phyloP scores from a whole-genome alignment of 2,113 vertebrate genomes.

The Bufo gargarizans region DNA sequence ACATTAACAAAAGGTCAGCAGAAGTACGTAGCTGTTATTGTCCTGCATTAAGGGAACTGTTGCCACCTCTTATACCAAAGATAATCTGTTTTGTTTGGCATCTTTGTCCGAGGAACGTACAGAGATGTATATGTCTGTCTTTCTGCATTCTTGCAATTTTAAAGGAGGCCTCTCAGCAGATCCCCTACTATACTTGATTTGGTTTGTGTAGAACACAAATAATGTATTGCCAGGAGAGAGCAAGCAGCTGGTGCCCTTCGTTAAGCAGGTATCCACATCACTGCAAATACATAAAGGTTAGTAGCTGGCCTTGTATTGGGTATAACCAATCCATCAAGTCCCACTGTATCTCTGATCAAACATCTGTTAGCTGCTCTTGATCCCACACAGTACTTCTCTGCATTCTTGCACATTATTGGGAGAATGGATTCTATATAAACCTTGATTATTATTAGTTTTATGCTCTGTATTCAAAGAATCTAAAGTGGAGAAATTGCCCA shows the following conservation, averaged over 20 bases:
- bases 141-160: background rate
- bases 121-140: background rate
- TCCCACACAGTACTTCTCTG: too few species aligned
- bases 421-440: too few species aligned
- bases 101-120: background rate
- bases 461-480: too few species aligned
- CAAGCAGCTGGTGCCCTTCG: background rate
- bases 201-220: background rate
- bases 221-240: background rate
- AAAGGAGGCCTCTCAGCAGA: background rate
- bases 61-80: conserved; percentile 11
- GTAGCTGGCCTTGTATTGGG: too few species aligned
- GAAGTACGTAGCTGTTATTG: conserved; percentile 24
- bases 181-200: background rate
- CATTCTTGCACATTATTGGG: too few species aligned
- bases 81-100: conserved; percentile 1
- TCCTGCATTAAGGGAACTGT: conserved; percentile 27
- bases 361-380: too few species aligned
- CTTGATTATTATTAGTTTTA: too few species aligned
- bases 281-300: background rate
- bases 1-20: conserved; percentile 20
- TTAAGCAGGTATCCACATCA: background rate
- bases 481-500: too few species aligned
- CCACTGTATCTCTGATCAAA: too few species aligned
- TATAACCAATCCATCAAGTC: too few species aligned